phyloP scores from a whole-genome alignment of 1,140 invertebrate genomes.

The Bombus haemorrhoidalis region DNA sequence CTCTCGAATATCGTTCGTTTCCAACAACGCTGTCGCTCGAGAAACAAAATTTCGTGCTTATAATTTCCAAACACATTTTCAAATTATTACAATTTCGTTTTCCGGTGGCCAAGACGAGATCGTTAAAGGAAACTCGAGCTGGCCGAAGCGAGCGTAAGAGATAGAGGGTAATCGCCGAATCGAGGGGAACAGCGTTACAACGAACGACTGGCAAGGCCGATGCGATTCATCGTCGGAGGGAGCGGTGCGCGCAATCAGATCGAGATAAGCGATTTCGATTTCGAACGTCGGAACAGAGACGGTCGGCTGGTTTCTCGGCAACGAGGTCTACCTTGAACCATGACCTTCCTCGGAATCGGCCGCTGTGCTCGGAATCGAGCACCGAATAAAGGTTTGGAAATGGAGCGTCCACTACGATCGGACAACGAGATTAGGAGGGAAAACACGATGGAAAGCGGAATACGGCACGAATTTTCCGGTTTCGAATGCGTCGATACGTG shows the following conservation, averaged over 20 bases:
- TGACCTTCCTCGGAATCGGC: slow-evolving; percentile 62
- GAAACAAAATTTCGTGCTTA: no score
- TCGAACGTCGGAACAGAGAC: slow-evolving; percentile 13
- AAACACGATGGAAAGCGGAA: not conserved
- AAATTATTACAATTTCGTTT: no score
- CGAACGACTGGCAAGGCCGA: not conserved
- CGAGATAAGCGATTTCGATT: slow-evolving; percentile 46
- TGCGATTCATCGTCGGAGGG: not conserved
- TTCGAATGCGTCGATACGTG: no score
- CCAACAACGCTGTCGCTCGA: no score
- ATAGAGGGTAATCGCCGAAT: not conserved
- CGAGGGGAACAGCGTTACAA: no score
- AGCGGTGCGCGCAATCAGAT: slow-evolving; percentile 29
- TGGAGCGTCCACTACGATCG: not conserved
- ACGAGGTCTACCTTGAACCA: slow-evolving; percentile 58
- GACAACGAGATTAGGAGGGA: not conserved
- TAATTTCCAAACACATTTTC: no score
- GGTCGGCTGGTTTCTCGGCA: slow-evolving; percentile 27
- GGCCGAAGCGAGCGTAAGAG: not conserved
- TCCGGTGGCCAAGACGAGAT: no score
- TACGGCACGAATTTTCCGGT: not conserved
- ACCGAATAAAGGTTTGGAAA: not conserved
- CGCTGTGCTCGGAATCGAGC: no score
- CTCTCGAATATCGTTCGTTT: no score
- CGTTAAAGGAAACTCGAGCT: not conserved